These are phyloP conservation scores for Antheraea yamamai DNA, from an alignment of 2,888 invertebrate species.

Conservation along the genomic window DNA sequence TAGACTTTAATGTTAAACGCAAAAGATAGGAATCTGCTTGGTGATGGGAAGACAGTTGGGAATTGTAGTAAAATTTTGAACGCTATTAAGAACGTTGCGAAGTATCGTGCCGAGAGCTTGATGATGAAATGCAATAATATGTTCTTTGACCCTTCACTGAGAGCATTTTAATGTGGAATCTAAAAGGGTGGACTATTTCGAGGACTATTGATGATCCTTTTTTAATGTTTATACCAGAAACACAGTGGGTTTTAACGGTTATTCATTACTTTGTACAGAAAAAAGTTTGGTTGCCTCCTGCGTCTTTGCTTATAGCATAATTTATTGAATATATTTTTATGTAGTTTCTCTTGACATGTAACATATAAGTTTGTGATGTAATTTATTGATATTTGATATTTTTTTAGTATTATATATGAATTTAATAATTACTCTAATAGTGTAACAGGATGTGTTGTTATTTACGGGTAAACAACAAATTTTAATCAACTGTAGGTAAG, in stretches of 20 bases:
- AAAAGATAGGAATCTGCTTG: constrained; percentile 57
- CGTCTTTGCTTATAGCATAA: neutral
- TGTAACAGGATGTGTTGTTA: too few species aligned
- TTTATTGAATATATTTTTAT: neutral
- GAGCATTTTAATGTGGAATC: constrained; percentile 74
- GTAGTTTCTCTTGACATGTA: too few species aligned
- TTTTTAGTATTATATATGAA: too few species aligned
- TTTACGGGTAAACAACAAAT: too few species aligned
- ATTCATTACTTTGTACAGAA: neutral
- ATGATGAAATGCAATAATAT: constrained; percentile 70
- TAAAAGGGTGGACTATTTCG: constrained; percentile 69
- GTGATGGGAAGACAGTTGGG: constrained; percentile 44
- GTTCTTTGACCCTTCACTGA: constrained; percentile 73
- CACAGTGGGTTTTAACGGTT: neutral
- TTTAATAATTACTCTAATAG: too few species aligned
- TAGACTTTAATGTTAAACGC: constrained; percentile 50
- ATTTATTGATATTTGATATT: too few species aligned
- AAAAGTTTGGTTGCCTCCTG: neutral
- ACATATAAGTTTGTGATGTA: too few species aligned
- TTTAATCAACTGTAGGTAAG: too few species aligned
- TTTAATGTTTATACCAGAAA: constrained; percentile 37
- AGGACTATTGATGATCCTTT: constrained; percentile 74
- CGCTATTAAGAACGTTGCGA: constrained; percentile 61
- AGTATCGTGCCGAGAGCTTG: constrained; percentile 69
- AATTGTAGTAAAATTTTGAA: constrained; percentile 59